A percentile compares a stretch with the other conserved stretches of the same genome.
These are phyloP conservation scores for Frieseomelitta varia DNA, from an alignment of 1,140 invertebrate genomes.

Conservation along the genomic window DNA sequence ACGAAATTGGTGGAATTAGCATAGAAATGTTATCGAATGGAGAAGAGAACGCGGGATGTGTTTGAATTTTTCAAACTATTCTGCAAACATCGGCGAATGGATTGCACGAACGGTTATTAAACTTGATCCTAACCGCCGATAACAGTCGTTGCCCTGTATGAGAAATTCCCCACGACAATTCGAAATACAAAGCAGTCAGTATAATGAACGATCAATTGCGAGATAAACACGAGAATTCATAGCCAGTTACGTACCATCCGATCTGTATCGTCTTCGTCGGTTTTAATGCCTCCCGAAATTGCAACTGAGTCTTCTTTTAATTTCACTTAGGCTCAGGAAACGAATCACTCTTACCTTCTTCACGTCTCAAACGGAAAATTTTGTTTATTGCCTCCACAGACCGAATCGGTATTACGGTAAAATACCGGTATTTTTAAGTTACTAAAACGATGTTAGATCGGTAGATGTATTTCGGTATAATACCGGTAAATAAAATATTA, in stretches of 20 bases:
- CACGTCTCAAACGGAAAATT: not conserved
- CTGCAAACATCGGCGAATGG: not conserved
- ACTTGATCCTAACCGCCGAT: not conserved
- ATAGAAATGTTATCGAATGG: not conserved
- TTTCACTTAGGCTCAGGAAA: not conserved
- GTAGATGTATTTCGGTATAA: too few relatives aligned
- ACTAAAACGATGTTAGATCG: too few relatives aligned
- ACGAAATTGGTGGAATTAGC: slow-evolving; percentile 5
- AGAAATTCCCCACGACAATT: not conserved
- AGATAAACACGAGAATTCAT: not conserved
- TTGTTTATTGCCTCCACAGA: not conserved
- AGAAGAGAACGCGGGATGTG: not conserved
- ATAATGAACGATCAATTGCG: not conserved
- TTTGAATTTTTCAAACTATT: not conserved
- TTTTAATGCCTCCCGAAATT: not conserved
- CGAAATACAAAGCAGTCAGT: not conserved
- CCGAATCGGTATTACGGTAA: too few relatives aligned
- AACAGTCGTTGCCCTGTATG: not conserved
- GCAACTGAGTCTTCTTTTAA: not conserved
- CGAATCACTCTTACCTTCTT: not conserved
- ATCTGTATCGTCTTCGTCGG: not conserved
- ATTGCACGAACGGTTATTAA: not conserved
- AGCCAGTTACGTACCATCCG: not conserved
- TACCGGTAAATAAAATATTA: too few relatives aligned
- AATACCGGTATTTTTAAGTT: too few relatives aligned